These are phyloP conservation scores for Spodoptera littoralis DNA, from an alignment of 2,888 invertebrate species.

Conservation along the genomic window DNA sequence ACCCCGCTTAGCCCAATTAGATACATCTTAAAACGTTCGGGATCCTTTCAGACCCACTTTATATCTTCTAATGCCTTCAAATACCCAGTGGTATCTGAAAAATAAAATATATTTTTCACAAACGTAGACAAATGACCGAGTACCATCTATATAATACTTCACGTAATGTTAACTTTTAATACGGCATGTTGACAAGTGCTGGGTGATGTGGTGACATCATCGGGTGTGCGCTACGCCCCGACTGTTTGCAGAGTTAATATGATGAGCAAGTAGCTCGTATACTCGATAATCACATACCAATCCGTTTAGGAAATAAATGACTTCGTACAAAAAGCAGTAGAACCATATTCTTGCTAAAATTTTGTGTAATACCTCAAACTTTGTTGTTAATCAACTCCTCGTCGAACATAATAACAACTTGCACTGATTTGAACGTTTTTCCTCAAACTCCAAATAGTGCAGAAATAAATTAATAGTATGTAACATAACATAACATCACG, in stretches of 20 bases:
- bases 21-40: constrained; percentile 1
- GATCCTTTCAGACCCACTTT: constrained; percentile 1
- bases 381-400: too few species aligned
- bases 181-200: constrained; percentile 65
- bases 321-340: not conserved
- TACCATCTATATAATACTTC: constrained; percentile 54
- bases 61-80: not conserved
- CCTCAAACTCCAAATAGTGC: too few species aligned
- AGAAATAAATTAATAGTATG: too few species aligned
- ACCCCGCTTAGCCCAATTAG: constrained; percentile 8
- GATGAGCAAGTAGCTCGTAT: constrained; percentile 63
- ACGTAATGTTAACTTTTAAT: constrained; percentile 51
- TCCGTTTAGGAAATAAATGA: constrained; percentile 28
- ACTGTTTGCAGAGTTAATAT: constrained; percentile 70
- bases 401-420: too few species aligned
- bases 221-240: constrained; percentile 54
- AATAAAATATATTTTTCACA: too few species aligned
- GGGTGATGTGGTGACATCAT: constrained; percentile 77
- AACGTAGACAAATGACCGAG: constrained; percentile 15
- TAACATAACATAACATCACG: too few species aligned
- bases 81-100: not conserved
- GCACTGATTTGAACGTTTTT: too few species aligned
- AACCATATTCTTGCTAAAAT: too few species aligned
- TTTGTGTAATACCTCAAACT: too few species aligned
- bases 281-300: constrained; percentile 61